Conservation (phyloP, 1,140 invertebrate species). For the Catajapyx aquilonaris region DNA sequence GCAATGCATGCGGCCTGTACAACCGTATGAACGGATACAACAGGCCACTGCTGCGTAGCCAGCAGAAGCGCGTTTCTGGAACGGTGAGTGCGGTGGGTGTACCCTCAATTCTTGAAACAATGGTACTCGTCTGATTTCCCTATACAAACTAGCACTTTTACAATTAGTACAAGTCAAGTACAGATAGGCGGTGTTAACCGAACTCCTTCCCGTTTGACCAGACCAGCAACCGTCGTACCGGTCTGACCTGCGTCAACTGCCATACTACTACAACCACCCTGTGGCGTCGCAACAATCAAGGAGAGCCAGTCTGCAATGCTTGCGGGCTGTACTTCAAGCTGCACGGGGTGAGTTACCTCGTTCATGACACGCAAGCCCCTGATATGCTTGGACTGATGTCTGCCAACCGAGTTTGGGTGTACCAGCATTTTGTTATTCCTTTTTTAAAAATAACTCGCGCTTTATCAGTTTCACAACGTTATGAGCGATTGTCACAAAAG, state of each 20-base stretch:
- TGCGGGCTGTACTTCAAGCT: conserved; percentile 79
- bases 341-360: conserved; percentile 68
- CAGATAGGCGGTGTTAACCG: too few species aligned
- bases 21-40: conserved; percentile 71
- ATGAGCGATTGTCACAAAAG: too few species aligned
- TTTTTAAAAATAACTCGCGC: too few species aligned
- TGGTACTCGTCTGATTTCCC: background rate
- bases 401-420: too few species aligned
- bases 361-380: too few species aligned
- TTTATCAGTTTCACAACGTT: too few species aligned
- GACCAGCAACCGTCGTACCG: conserved; percentile 43
- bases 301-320: conserved; percentile 79
- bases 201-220: conserved; percentile 17
- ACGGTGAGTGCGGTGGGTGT: background rate
- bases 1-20: conserved; percentile 71
- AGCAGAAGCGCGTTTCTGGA: conserved; percentile 18
- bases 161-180: too few species aligned
- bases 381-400: too few species aligned
- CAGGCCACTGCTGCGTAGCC: conserved; percentile 45
- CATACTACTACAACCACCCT: conserved; percentile 61
- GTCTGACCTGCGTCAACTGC: conserved; percentile 74
- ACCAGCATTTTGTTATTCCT: too few species aligned
- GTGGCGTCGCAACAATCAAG: conserved; percentile 69
- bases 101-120: too few species aligned
- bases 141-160: too few species aligned